Evolutionary conservation across 23 tunicate species (phyloP).

Genomic region (Diplosoma virens): DNA sequence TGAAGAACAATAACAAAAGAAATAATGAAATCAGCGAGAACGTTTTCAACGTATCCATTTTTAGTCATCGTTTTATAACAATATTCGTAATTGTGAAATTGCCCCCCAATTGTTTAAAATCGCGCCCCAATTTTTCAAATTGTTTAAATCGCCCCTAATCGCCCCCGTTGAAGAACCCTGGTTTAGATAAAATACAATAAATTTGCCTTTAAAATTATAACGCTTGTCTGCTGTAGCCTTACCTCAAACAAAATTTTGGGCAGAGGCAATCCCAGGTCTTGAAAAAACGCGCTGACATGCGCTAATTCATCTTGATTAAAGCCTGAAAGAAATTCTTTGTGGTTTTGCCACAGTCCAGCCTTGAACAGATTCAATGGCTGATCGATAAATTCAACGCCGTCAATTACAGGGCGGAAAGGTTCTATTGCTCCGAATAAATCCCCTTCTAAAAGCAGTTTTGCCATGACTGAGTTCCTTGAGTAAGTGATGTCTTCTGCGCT

Average conservation of each 20-base stretch:
- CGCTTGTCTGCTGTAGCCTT: too few relatives aligned
- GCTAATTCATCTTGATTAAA: conserved; percentile 54
- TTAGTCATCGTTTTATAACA: too few relatives aligned
- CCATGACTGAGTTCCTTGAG: conserved; percentile 29
- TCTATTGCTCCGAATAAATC: conserved; percentile 58
- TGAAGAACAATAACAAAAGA: too few relatives aligned
- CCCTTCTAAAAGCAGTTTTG: not conserved
- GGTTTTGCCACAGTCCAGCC: conserved; percentile 65
- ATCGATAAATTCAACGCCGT: conserved; percentile 61
- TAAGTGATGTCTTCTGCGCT: conserved; percentile 12
- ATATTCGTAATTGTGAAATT: too few relatives aligned
- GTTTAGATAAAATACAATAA: too few relatives aligned
- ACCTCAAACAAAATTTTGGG: conserved; percentile 41
- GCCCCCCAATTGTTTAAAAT: too few relatives aligned
- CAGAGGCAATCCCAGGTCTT: not conserved
- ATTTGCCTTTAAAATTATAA: too few relatives aligned
- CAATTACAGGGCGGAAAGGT: conserved; percentile 87
- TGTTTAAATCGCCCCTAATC: too few relatives aligned
- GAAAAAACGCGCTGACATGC: conserved; percentile 2
- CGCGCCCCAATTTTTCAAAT: too few relatives aligned
- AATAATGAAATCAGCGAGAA: too few relatives aligned
- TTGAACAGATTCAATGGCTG: conserved; percentile 68
- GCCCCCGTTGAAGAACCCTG: too few relatives aligned
- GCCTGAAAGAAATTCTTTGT: conserved; percentile 59
- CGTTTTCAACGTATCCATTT: too few relatives aligned